Evolutionary conservation across 2,888 invertebrate genomes (phyloP).

Genomic region (Coronaproctus castanopsis): DNA sequence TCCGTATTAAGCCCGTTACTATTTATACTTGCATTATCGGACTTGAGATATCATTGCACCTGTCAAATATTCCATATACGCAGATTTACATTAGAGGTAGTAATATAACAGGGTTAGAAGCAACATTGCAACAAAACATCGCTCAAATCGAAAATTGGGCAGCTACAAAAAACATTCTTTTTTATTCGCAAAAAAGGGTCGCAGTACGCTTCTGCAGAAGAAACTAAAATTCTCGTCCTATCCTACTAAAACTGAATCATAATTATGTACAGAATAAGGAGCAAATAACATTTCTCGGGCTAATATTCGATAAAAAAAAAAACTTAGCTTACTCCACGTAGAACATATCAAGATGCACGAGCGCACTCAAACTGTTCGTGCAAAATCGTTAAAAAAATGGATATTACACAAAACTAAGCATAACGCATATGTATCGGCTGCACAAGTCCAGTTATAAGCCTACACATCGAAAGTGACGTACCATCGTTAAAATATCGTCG

Average conservation of each 20-base stretch:
- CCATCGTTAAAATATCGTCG: not conserved
- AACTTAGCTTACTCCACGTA: not conserved
- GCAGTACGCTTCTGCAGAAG: not conserved
- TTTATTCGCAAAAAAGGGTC: not conserved
- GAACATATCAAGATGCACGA: not conserved
- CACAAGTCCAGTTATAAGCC: not conserved
- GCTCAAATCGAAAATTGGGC: not conserved
- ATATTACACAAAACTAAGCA: not conserved
- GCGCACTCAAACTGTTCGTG: too few species aligned
- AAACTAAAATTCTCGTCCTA: not conserved
- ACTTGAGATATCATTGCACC: not conserved
- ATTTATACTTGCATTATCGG: not conserved
- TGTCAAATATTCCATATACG: not conserved
- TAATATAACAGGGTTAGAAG: not conserved
- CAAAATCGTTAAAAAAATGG: not conserved
- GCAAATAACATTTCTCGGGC: not conserved
- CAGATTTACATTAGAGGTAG: not conserved
- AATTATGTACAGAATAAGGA: not conserved
- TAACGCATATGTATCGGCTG: not conserved
- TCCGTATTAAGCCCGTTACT: not conserved
- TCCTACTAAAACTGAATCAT: not conserved
- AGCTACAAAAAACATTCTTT: not conserved
- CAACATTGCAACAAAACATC: not conserved
- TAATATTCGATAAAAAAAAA: not conserved
- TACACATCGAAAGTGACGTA: not conserved